Evolutionary conservation across 2,113 vertebrate genomes (phyloP), one percentile per base, ranked within the genome.

Genomic region (Elachura formosa): DNA sequence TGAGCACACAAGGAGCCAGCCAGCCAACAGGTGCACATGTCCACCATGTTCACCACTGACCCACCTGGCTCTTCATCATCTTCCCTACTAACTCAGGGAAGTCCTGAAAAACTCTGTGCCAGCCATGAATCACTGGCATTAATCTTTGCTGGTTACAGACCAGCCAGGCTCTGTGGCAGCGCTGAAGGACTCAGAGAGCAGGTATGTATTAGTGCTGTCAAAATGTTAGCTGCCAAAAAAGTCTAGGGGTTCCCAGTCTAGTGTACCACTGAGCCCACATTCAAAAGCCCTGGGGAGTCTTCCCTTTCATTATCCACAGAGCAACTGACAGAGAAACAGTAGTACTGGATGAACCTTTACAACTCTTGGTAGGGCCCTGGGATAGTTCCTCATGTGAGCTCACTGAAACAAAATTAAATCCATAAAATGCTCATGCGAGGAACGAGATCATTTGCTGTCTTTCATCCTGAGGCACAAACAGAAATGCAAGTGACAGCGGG

Each of bases 171-270:
- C 48, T 58, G 28, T 1, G 3, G 49, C 5, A 16, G 23, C 0
- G 0, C 43, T 51, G 46, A 14, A 1, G 4, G 48, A 25, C 6
- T 38, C 25, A 43, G 58, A 24, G 4, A 6, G 13, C 31, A 49
- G 17, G 22, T 24, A 31, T 0, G 0, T 8, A 0, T 18, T 48
- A 7, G 25, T 4, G 5, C n/a, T 56, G 19, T 28, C 3, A 7
- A 40, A 79, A 76, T 7, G 5, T 34, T 49, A 3, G 41, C 43
- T 92, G 52, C 40, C 33, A 22, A 5, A 43, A 26, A 48, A 11
- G 2, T 54, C 33, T 46, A 33, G 12, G 34, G 5, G 5, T 48
- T 63, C 81, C n/a, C 46, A 55, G 28, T 59, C 33, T 63, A 25
- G 17, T 8, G 18, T 1, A 1, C 11, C 40, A 13, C 31, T 15